Conservation (phyloP, 1,140 invertebrate species). For the Zophobas atratus region DNA sequence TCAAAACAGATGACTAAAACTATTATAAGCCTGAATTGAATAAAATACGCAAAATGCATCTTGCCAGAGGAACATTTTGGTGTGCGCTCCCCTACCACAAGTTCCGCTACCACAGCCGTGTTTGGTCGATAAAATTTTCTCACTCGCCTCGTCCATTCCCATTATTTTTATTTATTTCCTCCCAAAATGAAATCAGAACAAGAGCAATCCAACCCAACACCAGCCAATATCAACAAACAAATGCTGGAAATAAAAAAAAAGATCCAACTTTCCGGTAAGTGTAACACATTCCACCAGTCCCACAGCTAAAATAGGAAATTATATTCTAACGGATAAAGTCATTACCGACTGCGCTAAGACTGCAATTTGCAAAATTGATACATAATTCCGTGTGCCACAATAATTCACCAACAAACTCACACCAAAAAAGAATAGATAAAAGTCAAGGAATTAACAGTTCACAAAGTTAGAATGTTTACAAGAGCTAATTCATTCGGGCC, state of each 20-base stretch:
- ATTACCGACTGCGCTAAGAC: too few species aligned
- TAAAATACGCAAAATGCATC: too few species aligned
- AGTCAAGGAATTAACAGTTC: not conserved
- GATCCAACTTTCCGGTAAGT: slow-evolving; percentile 82
- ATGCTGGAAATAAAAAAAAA: slow-evolving; percentile 87
- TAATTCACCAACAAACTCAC: not conserved
- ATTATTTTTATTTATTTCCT: not conserved
- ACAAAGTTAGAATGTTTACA: not conserved
- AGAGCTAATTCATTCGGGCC: not conserved
- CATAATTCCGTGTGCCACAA: not conserved
- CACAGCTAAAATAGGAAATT: not conserved
- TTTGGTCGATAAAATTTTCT: too few species aligned
- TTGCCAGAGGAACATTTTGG: too few species aligned
- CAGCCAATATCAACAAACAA: slow-evolving; percentile 77
- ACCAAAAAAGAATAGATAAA: not conserved
- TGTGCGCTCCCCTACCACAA: too few species aligned
- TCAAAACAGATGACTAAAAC: too few species aligned
- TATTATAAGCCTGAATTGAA: too few species aligned
- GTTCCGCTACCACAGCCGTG: too few species aligned
- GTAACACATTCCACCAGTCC: not conserved
- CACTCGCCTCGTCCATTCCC: not conserved
- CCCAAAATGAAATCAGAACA: slow-evolving; percentile 22
- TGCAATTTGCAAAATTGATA: too few species aligned
- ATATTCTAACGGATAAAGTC: not conserved
- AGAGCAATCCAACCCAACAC: not conserved